phyloP scores from a whole-genome alignment of 2,797 vertebrate genomes.

The Alexandromys oeconomus region DNA sequence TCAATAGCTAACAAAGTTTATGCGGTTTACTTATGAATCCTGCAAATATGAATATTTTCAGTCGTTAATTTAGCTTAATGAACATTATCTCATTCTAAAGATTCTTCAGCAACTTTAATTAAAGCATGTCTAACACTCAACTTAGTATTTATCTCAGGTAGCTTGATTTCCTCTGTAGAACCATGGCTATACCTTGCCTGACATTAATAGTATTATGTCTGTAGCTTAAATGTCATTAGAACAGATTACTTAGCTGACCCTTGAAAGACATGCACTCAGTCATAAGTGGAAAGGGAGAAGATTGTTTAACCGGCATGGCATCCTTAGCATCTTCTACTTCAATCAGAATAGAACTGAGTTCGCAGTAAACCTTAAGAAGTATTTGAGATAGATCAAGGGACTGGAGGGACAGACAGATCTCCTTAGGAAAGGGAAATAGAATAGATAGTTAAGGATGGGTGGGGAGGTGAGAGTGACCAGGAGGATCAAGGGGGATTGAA shows the following conservation, averaged over 20 bases:
- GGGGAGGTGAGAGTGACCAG: not conserved
- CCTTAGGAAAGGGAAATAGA: not conserved
- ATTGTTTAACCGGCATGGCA: not conserved
- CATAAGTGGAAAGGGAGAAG: conserved; percentile 25
- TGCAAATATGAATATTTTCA: not conserved
- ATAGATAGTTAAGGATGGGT: not conserved
- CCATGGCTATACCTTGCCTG: not conserved
- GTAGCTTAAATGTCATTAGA: conserved; percentile 53
- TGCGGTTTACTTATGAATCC: not conserved
- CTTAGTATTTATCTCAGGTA: not conserved
- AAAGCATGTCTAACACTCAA: not conserved
- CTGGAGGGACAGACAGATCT: not conserved
- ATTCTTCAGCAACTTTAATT: not conserved
- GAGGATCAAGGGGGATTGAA: not conserved
- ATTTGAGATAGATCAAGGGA: not conserved
- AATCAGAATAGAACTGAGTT: not conserved
- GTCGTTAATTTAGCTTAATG: not conserved
- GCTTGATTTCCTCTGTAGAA: not conserved
- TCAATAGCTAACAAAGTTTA: not conserved
- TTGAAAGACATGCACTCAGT: not conserved
- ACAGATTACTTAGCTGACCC: conserved; percentile 28
- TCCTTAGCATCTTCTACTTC: not conserved
- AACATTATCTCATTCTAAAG: conserved; percentile 12
- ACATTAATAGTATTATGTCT: not conserved
- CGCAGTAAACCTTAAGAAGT: conserved; percentile 3